Percentiles rank a stretch among this genome's conserved stretches.
Evolutionary conservation across 2,797 vertebrate genomes (phyloP).

Genomic region (Erpetoichthys calabaricus): DNA sequence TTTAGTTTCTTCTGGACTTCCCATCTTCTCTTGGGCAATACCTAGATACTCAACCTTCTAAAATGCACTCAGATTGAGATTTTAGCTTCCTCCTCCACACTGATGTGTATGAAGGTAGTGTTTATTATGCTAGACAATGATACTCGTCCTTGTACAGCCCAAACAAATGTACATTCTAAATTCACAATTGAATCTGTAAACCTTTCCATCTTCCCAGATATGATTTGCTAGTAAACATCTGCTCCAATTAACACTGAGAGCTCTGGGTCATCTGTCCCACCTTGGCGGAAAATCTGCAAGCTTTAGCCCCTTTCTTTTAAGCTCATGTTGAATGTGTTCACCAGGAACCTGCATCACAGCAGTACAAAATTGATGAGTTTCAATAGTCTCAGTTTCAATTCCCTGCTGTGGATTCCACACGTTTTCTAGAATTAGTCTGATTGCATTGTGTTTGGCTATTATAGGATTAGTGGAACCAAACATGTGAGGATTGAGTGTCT

Average conservation of each 20-base stretch:
- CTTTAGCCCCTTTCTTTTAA: conserved; percentile 12
- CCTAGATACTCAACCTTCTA: conserved; percentile 19
- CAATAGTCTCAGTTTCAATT: not conserved
- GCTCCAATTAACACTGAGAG: conserved; percentile 13
- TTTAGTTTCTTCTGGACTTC: conserved; percentile 6
- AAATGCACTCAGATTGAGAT: conserved; percentile 9
- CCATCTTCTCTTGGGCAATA: not conserved
- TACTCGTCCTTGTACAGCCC: conserved; percentile 15
- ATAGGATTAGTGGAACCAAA: conserved; percentile 15
- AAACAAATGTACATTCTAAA: conserved; percentile 16
- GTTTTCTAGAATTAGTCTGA: conserved; percentile 13
- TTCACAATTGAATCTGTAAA: conserved; percentile 10
- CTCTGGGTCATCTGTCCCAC: conserved; percentile 7
- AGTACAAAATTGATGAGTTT: too few species aligned
- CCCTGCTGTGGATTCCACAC: conserved; percentile 5
- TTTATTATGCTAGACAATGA: conserved; percentile 13
- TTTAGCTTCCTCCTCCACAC: conserved; percentile 1
- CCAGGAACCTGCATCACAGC: not conserved
- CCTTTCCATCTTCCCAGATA: conserved; percentile 12
- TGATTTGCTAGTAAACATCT: conserved; percentile 12
- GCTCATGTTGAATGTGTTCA: not conserved
- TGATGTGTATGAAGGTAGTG: conserved; percentile 10
- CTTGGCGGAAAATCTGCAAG: too few species aligned
- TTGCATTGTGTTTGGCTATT: conserved; percentile 6
- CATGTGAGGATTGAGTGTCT: conserved; percentile 14